Base-by-base conservation (phyloP, 2,797 vertebrate genomes). In the Clarias pachynema region DNA sequence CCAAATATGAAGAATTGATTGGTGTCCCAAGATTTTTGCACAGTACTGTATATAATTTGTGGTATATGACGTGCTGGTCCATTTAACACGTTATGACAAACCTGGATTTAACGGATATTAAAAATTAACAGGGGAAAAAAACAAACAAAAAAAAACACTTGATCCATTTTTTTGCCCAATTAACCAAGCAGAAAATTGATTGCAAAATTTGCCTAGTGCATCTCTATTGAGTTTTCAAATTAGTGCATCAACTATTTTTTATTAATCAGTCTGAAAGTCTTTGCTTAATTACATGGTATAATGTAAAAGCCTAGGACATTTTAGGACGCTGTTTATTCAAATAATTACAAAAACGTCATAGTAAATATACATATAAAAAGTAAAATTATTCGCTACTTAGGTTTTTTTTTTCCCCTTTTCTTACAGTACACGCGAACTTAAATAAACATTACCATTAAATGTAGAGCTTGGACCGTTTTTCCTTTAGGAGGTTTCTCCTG, bases 281-380 rank as follows among this genome's bases (percentile, higher is more conserved):
- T 44, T 81, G 60, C 24, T 56, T 34, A 18, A 31, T 59, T 9
- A 40, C 22, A 85, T 49, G 65, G 59, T 60, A 75, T 34, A 77
- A 16, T 77, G 82, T 20, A 15, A 75, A 81, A 69, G 63, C 31
- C 5, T 56, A 68, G n/a, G 22, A 72, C 34, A 59, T 26, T 77
- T 78, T 16, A 59, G 10, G 26, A 81, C 9, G 53, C 40, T 49
- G 78, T 65, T 80, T 65, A 65, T n/a, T 66, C 8, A 66, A 79
- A 79, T 79, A 63, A 79, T 20, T 79, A 81, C 40, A 31, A 81
- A 75, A 78, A 77, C 6, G 1, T 68, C 34, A 82, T 68, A 69
- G 59, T 73, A 79, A 86, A 86, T 34, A 83, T 79, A 79, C 18
- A n/a, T 66, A 66, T 53, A 66, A 81, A 80, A 80, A 80, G n/a